phyloP scores from a whole-genome alignment of 2,888 invertebrate species.

The Synanthedon formicaeformis region DNA sequence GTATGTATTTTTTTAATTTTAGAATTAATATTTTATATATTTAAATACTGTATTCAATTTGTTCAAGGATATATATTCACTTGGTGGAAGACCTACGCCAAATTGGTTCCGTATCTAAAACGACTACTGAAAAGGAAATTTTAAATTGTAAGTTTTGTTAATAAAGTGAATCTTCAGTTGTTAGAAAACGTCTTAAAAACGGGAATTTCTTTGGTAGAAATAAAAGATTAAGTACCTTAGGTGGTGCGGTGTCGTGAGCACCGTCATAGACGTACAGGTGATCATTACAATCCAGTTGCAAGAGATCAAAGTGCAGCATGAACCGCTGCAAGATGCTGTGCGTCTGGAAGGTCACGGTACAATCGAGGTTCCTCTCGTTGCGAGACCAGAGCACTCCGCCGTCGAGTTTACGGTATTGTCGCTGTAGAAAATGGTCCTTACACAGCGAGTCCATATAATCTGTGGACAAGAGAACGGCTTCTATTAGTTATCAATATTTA shows the following conservation, averaged over 20 bases:
- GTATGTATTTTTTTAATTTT: too few species aligned
- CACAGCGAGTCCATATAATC: constrained; percentile 91
- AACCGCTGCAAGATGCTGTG: constrained; percentile 94
- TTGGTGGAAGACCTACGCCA: too few species aligned
- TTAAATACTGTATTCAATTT: too few species aligned
- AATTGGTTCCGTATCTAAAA: too few species aligned
- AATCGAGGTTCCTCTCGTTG: constrained; percentile 91
- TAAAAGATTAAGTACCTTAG: constrained; percentile 75
- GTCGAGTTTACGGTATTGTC: constrained; percentile 90
- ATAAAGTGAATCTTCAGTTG: too few species aligned
- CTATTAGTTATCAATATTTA: too few species aligned
- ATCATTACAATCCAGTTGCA: constrained; percentile 94
- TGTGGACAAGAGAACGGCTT: constrained; percentile 55
- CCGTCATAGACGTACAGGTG: constrained; percentile 94
- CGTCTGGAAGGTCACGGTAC: constrained; percentile 94
- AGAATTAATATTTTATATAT: too few species aligned
- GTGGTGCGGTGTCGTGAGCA: constrained; percentile 87
- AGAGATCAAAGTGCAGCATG: constrained; percentile 92
- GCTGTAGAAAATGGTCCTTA: constrained; percentile 90
- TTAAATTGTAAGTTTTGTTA: too few species aligned
- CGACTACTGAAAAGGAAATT: too few species aligned
- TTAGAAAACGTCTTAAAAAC: too few species aligned
- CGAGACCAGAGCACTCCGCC: constrained; percentile 91
- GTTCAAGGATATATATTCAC: too few species aligned
- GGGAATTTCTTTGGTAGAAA: constrained; percentile 4